Evolutionary conservation across 2,113 vertebrate genomes (phyloP), one percentile per base, ranked within the genome.

Genomic region (Sylvietta virens): DNA sequence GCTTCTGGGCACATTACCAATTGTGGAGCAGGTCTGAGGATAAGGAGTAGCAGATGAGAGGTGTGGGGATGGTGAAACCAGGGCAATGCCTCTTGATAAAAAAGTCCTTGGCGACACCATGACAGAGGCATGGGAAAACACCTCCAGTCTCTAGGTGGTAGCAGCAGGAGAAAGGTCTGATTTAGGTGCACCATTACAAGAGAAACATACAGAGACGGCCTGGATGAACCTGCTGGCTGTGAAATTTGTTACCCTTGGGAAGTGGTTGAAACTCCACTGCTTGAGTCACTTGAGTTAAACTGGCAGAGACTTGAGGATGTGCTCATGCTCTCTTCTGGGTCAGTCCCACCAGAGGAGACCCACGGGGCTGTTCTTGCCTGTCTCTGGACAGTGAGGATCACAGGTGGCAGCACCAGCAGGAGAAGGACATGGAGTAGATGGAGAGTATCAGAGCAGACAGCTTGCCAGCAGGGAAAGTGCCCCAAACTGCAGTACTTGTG

Each of bases 401-500:
- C 87, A 85, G 80, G 35, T 91, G 67, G 74, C 78, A 85, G 69
- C 65, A 76, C 58, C 82, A 89, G 84, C 58, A 62, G 86, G 42
- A 80, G 70, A 62, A 50, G 48, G 28, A 45, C 2, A 0, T 48
- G n/a, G 67, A 76, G 24, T 73, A 53, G 51, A 67, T 71, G 56
- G 48, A 81, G 89, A 83, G 47, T 71, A 42, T 93, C 84, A 60
- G 40, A 76, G 57, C 87, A 81, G 85, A 86, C 51, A 90, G 24
- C 40, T 56, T 93, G 82, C 64, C 82, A 90, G 85, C 88, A 81
- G 88, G 90, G 57, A 92, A 91, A 65, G 67, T 42, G 84, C 56
- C 81, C 92, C 92, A 76, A 56, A 53, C 58, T 3, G 9, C 3
- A 6, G 73, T 93, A 78, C 83, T 86, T 12, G n/a, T 80, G 77